Base-by-base conservation (phyloP, 2,797 vertebrate species). In the Myotis daubentonii region DNA sequence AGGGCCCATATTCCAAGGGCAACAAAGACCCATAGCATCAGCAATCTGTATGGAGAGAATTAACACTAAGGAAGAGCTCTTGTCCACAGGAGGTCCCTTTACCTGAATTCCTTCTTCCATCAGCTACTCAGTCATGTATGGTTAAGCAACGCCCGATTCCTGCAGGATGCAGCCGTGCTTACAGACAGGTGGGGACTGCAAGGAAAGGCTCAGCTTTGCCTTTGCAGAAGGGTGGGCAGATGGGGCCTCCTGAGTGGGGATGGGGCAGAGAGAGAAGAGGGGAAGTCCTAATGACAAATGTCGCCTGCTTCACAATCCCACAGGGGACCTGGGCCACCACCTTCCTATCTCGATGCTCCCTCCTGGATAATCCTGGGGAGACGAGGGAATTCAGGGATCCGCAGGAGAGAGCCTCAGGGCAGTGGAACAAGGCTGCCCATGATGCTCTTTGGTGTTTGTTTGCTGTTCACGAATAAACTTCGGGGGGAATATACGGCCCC, bases 61-160 rank as follows among this genome's bases (percentile, higher is more conserved):
- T 19, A 38, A 28, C 38, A 2, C 41, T 30, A 8, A 30, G 70
- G 33, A 38, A 76, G 22, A 49, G 3, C 68, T 51, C 49, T 30
- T 33, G 22, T 22, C 16, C 36, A 38, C 13, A 3, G 12, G 0
- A 12, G 8, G 62, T 7, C n/a, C 44, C 0, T 0, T 0, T 0
- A 4, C 5, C 55, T 6, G 38, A 85, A 47, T 11, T 36, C 28
- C 60, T 62, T 60, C 22, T n/a, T 38, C n/a, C 57, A 4, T 13
- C 6, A n/a, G 41, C 47, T 74, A 6, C 5, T 65, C 57, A 7
- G 23, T 30, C 28, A 4, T 2, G 0, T 2, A 3, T 4, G 8
- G n/a, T 2, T n/a, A 57, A 44, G 20, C 12, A 3, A 8, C 8
- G 0, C 13, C 74, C 13, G 25, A 4, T 49, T 15, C 30, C 70